Percentiles rank a stretch among this genome's conserved stretches.
Conservation (phyloP, 2,888 invertebrate genomes). For the Himalopsyche kuldschensis region DNA sequence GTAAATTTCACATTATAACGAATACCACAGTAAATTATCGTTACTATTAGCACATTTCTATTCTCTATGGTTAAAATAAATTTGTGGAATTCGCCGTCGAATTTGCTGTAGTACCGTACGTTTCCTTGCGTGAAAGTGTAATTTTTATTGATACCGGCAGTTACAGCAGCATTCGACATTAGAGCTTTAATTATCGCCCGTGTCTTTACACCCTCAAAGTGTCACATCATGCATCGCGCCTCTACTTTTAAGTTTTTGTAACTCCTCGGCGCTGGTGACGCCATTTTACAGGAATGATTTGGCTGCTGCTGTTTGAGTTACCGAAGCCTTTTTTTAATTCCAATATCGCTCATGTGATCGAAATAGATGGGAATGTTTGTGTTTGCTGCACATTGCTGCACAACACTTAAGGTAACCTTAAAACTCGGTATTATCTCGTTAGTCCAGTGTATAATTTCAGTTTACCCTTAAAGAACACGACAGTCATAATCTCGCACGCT, state of each 20-base stretch:
- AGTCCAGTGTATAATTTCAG: not conserved
- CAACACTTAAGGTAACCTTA: conserved; percentile 26
- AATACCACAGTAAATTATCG: not conserved
- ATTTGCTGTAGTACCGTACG: not conserved
- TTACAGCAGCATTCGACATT: not conserved
- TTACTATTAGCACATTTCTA: not conserved
- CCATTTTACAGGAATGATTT: conserved; percentile 64
- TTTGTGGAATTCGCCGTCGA: conserved; percentile 3
- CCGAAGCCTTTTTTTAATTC: conserved; percentile 35
- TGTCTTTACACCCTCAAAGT: not conserved
- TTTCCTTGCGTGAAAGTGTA: not conserved
- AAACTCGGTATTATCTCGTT: not conserved
- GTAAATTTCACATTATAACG: no score
- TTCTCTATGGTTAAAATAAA: not conserved
- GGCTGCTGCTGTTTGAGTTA: conserved; percentile 51
- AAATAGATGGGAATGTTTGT: conserved; percentile 36
- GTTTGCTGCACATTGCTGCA: conserved; percentile 24
- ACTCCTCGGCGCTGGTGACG: conserved; percentile 57
- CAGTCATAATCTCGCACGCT: not conserved
- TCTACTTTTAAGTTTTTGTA: conserved; percentile 24
- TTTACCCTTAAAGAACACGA: not conserved
- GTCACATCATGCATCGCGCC: not conserved
- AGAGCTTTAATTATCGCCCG: not conserved
- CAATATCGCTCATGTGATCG: conserved; percentile 27
- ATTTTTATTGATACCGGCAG: not conserved